Evolutionary conservation across 2,797 vertebrate species (phyloP).

Genomic region (Falco naumanni): DNA sequence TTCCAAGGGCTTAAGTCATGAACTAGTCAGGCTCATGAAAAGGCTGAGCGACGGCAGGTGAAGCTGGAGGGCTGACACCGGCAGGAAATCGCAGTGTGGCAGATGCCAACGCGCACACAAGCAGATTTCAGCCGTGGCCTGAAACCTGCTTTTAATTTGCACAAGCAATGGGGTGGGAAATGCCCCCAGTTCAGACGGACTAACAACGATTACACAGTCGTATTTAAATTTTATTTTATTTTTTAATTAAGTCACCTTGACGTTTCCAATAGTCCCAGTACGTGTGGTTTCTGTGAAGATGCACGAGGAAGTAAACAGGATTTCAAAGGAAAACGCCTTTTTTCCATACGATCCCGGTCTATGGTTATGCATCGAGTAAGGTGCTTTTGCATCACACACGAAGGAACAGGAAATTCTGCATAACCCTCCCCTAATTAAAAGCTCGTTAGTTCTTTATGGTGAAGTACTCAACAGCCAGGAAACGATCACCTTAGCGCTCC

Average conservation of each 20-base stretch:
- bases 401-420: neutral
- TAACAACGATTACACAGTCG: neutral
- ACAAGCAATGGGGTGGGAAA: neutral
- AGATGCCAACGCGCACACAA: neutral
- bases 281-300: neutral
- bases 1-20: neutral
- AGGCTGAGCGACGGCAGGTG: neutral
- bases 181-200: neutral
- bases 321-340: neutral
- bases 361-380: accelerated
- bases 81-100: accelerated
- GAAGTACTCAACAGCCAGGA: neutral
- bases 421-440: neutral
- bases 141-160: neutral
- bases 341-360: neutral
- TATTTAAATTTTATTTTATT: neutral
- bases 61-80: neutral
- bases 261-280: neutral
- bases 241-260: neutral
- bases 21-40: accelerated
- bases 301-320: neutral
- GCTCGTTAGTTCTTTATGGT: neutral
- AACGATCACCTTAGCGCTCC: neutral
- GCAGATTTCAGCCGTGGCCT: accelerated
- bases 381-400: neutral